Conservation (phyloP, 2,888 invertebrate species). For the Phlogophora meticulosa region DNA sequence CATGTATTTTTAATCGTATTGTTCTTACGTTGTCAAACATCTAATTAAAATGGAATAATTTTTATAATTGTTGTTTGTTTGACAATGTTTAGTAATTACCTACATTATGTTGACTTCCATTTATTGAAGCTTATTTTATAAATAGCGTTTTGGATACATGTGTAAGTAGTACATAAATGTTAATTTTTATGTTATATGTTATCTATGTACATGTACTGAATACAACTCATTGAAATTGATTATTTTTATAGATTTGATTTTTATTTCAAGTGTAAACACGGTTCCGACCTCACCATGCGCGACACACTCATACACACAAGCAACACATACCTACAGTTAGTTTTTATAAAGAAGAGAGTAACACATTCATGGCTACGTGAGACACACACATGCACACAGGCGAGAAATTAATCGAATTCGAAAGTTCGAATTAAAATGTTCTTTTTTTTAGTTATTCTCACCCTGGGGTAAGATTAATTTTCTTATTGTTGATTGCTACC, state of each 20-base stretch:
- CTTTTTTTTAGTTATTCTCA: too few relatives aligned
- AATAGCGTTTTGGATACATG: conserved; percentile 52
- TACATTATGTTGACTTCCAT: conserved; percentile 22
- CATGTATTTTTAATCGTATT: neutral
- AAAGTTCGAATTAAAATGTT: too few relatives aligned
- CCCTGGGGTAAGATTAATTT: too few relatives aligned
- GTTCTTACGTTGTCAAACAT: conserved; percentile 20
- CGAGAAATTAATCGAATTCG: too few relatives aligned
- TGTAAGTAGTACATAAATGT: conserved; percentile 65
- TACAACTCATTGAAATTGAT: conserved; percentile 74
- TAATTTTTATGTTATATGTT: conserved; percentile 69
- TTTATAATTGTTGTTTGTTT: conserved; percentile 3
- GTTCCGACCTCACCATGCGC: too few relatives aligned
- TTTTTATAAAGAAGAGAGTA: too few relatives aligned
- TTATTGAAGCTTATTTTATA: conserved; percentile 25
- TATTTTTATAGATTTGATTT: conserved; percentile 64
- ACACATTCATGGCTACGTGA: too few relatives aligned
- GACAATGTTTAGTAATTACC: neutral
- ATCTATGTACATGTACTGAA: conserved; percentile 55
- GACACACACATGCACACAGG: too few relatives aligned
- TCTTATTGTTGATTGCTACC: too few relatives aligned
- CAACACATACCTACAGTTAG: too few relatives aligned
- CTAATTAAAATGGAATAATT: neutral
- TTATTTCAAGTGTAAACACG: conserved; percentile 24
- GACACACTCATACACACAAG: too few relatives aligned